Evolutionary conservation across 92 coral and sea anemone species (phyloP).

Genomic region (Zoanthus gigantus): DNA sequence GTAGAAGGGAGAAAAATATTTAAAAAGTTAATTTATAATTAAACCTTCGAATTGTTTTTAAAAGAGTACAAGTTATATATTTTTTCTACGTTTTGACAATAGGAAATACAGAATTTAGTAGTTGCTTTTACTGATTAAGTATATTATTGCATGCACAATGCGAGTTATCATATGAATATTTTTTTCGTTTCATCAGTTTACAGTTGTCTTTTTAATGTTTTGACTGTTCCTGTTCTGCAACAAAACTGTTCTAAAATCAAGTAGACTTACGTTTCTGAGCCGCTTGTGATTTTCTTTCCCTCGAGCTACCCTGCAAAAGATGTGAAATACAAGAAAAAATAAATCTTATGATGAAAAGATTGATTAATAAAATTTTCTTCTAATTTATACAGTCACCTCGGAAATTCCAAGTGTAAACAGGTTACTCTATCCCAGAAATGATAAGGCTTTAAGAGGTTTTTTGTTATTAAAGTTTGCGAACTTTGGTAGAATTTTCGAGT

Average conservation of each 20-base stretch:
- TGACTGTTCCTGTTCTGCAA: neutral
- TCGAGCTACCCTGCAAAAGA: conserved; percentile 27
- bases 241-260: neutral
- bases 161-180: too few relatives aligned
- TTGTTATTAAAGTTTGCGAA: neutral
- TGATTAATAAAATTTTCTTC: neutral
- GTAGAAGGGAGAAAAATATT: neutral
- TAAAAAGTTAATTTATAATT: neutral
- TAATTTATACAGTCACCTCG: neutral
- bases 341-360: neutral
- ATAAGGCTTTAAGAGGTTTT: neutral
- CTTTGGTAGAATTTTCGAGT: neutral
- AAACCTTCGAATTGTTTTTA: neutral
- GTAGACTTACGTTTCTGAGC: conserved; percentile 33
- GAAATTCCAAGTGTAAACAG: neutral
- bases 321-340: neutral
- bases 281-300: conserved; percentile 30
- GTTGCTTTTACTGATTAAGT: too few relatives aligned
- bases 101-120: too few relatives aligned
- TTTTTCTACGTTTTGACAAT: too few relatives aligned
- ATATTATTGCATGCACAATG: too few relatives aligned
- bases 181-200: too few relatives aligned
- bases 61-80: too few relatives aligned
- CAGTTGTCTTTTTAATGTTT: neutral
- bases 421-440: neutral